phyloP scores from a whole-genome alignment of 2,113 vertebrate species.

The Nansenia antarctica region DNA sequence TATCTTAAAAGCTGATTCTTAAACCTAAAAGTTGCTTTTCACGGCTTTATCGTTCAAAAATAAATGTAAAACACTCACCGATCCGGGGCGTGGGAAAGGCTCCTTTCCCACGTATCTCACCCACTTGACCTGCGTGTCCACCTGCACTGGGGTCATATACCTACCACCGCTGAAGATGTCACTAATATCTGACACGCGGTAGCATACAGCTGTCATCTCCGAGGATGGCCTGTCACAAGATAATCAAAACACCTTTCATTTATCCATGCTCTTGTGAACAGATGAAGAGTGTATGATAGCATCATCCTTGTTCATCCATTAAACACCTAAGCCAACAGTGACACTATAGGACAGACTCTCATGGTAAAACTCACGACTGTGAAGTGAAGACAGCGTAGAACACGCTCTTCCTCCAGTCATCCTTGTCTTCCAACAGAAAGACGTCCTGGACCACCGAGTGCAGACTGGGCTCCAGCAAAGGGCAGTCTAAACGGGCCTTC shows the following conservation, averaged over 20 bases:
- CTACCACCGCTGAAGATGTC: constrained; percentile 55
- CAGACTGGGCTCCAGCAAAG: constrained; percentile 47
- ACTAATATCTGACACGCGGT: constrained; percentile 33
- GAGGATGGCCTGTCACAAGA: constrained; percentile 44
- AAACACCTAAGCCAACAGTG: background rate
- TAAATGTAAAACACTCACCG: constrained; percentile 46
- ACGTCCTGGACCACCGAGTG: constrained; percentile 60
- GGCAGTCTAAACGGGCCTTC: constrained; percentile 59
- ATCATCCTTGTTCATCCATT: background rate
- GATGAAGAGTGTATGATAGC: background rate
- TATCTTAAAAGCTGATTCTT: background rate
- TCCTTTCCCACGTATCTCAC: constrained; percentile 45
- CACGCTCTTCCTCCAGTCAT: constrained; percentile 49
- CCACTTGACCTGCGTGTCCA: constrained; percentile 49
- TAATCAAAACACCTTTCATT: background rate
- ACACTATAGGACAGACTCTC: background rate
- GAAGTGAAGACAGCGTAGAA: constrained; percentile 64
- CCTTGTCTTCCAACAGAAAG: constrained; percentile 52
- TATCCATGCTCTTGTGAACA: background rate
- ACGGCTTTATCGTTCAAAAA: no score
- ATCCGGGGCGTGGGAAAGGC: constrained; percentile 59
- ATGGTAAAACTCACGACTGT: constrained; percentile 51
- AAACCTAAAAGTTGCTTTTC: background rate
- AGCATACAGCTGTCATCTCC: constrained; percentile 54
- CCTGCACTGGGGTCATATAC: constrained; percentile 47